Conservation (phyloP, 1,140 invertebrate genomes). For the Aricia agestis region DNA sequence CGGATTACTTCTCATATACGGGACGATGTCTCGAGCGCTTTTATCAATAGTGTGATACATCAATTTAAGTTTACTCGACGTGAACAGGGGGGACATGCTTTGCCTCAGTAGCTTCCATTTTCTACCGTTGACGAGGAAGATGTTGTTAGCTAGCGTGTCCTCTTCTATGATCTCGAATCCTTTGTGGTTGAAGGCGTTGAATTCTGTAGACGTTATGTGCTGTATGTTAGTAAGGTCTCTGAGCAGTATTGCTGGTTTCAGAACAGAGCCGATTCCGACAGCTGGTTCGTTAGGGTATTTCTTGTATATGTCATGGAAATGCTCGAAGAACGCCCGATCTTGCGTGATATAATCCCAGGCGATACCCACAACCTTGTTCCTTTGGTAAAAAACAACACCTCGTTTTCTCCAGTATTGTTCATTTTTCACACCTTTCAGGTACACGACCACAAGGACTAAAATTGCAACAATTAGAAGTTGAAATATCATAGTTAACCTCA, state of each 20-base stretch:
- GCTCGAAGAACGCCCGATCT: conserved; percentile 28
- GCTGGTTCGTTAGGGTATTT: conserved; percentile 29
- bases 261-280: conserved; percentile 50
- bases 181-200: conserved; percentile 66
- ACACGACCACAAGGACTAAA: not conserved
- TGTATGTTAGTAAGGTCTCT: conserved; percentile 72
- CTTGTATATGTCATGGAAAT: conserved; percentile 32
- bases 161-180: conserved; percentile 65
- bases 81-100: conserved; percentile 64
- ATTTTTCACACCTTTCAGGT: conserved; percentile 2
- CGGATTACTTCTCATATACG: too few species aligned
- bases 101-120: conserved; percentile 60
- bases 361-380: conserved; percentile 5
- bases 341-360: conserved; percentile 15
- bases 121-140: conserved; percentile 64
- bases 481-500: not conserved
- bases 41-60: conserved; percentile 33
- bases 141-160: conserved; percentile 73
- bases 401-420: conserved; percentile 23
- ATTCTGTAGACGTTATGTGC: conserved; percentile 66
- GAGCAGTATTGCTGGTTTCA: conserved; percentile 59
- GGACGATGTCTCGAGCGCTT: too few species aligned
- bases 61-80: conserved; percentile 56
- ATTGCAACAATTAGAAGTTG: not conserved
- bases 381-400: conserved; percentile 12